Percentiles rank a stretch among this genome's conserved stretches.
Evolutionary conservation across 2,113 vertebrate genomes (phyloP).

Genomic region (Mohoua ochrocephala): DNA sequence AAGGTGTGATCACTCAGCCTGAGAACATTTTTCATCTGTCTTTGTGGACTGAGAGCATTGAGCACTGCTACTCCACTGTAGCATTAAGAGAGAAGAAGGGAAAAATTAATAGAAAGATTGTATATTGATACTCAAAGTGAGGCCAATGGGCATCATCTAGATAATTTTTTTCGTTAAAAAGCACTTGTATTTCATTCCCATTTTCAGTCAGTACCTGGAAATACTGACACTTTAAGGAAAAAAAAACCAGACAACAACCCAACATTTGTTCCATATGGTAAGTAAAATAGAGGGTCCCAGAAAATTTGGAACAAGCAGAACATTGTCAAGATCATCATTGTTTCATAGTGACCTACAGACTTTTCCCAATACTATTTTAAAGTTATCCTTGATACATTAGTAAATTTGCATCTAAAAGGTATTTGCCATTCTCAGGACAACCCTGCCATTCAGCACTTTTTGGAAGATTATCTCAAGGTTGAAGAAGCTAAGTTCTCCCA

Average conservation of each 20-base stretch:
- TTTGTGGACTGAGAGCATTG: neutral
- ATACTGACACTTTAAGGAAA: neutral
- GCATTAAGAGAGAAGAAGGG: neutral
- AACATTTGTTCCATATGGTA: neutral
- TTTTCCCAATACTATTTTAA: neutral
- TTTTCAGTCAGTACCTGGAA: neutral
- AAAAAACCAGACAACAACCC: accelerated
- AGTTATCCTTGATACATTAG: neutral
- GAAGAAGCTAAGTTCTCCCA: neutral
- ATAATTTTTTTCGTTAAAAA: neutral
- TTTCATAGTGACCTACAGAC: neutral
- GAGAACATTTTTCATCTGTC: neutral
- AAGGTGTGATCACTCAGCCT: neutral
- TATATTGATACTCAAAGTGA: neutral
- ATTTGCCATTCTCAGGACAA: neutral
- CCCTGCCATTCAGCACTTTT: neutral
- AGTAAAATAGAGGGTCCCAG: neutral
- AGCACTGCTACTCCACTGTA: neutral
- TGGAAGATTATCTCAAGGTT: neutral
- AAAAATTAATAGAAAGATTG: neutral
- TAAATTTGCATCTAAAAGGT: neutral
- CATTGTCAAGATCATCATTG: neutral
- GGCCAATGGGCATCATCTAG: neutral
- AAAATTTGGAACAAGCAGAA: neutral
- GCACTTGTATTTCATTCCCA: neutral